Evolutionary conservation across 2,888 invertebrate species (phyloP), one percentile per base, ranked within the genome.

Genomic region (Latrodectus elegans): DNA sequence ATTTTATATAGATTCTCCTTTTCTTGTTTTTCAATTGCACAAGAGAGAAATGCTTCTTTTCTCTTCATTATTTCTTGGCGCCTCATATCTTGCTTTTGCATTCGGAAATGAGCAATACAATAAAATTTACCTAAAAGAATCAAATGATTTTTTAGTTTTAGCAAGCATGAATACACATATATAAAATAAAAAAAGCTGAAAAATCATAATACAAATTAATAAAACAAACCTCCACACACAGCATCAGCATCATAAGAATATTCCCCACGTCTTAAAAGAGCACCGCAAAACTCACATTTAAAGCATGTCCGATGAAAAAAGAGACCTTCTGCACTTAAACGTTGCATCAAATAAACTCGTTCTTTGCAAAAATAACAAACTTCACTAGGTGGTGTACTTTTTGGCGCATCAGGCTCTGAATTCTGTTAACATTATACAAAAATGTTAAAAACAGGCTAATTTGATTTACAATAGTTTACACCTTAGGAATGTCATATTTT

Each of bases 241-340:
- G 95, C 95, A 90, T 95, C 95, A 22, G 94, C 93, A 92, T 96
- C 95, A 91, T 95, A 95, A 70, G 95, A 94, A 91, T 96, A 96
- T 86, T 95, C 95, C 72, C 94, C 96, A 72, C 97, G 94, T 73
- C 97, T 94, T 72, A 99, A 94, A 88, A 95, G 95, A 8, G 95
- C 95, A 91, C 95, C 95, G 93, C 98, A 99, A 92, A 97, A 97
- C 92, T 97, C 96, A 93, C 99, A 99, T 89, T 96, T 95, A 93
- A 99, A 96, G 93, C 99, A 99, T 71, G 96, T 95, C 85, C 97
- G 95, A 93, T 99, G 98, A 92, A 98, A 95, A 91, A 96, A 96
- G 91, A 96, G 94, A 17, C 97, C 97, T 93, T 97, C 97, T 4
- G 97, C 97, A 72, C 95, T 95, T 89, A 97, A 94, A 89, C 96